Evolutionary conservation across 2,113 vertebrate species (phyloP).

Genomic region (Seriola rivoliana): DNA sequence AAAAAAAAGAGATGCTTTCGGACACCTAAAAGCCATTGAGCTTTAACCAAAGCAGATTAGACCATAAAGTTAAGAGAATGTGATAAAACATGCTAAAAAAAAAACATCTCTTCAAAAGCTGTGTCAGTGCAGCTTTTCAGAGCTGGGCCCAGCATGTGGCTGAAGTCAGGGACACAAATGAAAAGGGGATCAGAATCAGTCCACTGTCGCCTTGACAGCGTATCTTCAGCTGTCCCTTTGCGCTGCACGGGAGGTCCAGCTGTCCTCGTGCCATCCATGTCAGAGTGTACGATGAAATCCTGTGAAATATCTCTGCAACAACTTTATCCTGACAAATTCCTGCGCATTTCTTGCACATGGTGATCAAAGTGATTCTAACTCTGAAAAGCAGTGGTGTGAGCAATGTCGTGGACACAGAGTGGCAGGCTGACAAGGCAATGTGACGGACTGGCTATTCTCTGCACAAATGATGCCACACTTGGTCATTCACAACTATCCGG

Average conservation of each 20-base stretch:
- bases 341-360: conserved; percentile 32
- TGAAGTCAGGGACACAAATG: conserved; percentile 33
- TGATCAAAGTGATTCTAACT: conserved; percentile 60
- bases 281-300: conserved; percentile 30
- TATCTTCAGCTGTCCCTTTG: conserved; percentile 45
- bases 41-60: conserved; percentile 61
- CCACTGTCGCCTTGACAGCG: conserved; percentile 38
- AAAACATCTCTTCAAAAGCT: conserved; percentile 35
- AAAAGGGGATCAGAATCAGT: conserved; percentile 50
- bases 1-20: conserved; percentile 12
- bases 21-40: conserved; percentile 47
- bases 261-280: conserved; percentile 21
- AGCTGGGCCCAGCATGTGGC: conserved; percentile 19
- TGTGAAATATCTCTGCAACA: conserved; percentile 49
- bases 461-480: conserved; percentile 43
- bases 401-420: conserved; percentile 12
- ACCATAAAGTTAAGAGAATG: conserved; percentile 40
- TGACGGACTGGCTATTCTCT: conserved; percentile 28
- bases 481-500: conserved; percentile 33
- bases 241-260: conserved; percentile 42
- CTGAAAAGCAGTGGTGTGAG: conserved; percentile 37
- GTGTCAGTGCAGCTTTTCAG: conserved; percentile 35
- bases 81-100: conserved; percentile 44
- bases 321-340: conserved; percentile 41
- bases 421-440: conserved; percentile 24